Evolutionary conservation across 2,797 vertebrate species (phyloP), one percentile per base, ranked within the genome.

Genomic region (Clamator glandarius): DNA sequence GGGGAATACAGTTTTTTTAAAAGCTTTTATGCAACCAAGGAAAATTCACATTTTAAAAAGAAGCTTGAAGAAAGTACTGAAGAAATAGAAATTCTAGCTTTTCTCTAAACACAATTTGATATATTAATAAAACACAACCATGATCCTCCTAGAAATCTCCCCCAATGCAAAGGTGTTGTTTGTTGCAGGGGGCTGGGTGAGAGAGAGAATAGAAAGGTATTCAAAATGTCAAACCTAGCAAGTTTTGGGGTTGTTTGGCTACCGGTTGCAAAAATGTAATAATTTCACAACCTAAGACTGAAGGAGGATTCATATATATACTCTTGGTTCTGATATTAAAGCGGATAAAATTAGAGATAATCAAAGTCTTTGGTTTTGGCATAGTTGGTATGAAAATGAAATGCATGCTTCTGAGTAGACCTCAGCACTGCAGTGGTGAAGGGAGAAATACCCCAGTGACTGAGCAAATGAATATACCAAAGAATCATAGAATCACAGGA

Each of bases 221-320:
- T 52, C n/a, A 76, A 76, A 79, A 70, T 8, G 6, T 44, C 20
- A 48, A 58, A 33, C 11, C 11, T 48, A 44, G 21, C 6, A 82
- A 14, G 1, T 7, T 51, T 66, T 80, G n/a, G n/a, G n/a, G n/a
- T n/a, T n/a, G 15, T 16, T 44, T 19, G 19, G 3, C 5, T 19
- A 24, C 3, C 5, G 31, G 28, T 15, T 1, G n/a, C 4, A 3
- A 8, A 10, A 72, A 42, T n/a, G 26, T 1, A 23, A 26, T 7
- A 15, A 21, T 9, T 59, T 15, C 29, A 46, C 8, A 81, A 2
- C 4, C 4, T n/a, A 28, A 42, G 29, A 26, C 0, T 68, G 23
- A 69, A 68, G n/a, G 4, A 26, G 51, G 9, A 66, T 67, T 86
- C 10, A 51, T 12, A 28, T 11, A 39, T 12, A 42, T 16, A 3